Evolutionary conservation across 2,888 invertebrate species (phyloP).

Genomic region (Invenusta paracnida): DNA sequence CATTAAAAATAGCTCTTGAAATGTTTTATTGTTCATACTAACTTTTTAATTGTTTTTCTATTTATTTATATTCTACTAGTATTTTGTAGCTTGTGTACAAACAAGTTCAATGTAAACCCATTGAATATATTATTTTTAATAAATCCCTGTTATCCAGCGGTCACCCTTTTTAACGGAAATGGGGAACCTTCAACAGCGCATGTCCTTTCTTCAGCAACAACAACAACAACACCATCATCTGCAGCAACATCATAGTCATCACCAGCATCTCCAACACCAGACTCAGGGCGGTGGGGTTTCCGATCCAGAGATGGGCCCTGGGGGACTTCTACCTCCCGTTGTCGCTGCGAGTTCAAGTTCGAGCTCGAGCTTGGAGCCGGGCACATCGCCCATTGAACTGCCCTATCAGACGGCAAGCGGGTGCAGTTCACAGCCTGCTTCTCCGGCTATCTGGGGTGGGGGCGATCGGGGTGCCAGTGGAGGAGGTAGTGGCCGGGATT

Average conservation of each 20-base stretch:
- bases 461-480: not conserved
- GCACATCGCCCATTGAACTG: not conserved
- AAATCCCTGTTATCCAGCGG: no score
- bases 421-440: not conserved
- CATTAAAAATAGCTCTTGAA: no score
- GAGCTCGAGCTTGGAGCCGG: not conserved
- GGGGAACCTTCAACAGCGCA: not conserved
- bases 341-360: not conserved
- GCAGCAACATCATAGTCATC: not conserved
- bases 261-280: not conserved
- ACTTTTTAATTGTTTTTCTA: no score
- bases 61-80: no score
- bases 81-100: no score
- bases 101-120: no score
- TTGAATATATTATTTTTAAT: no score
- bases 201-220: not conserved
- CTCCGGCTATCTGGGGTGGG: not conserved
- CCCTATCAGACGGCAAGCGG: conserved; percentile 16
- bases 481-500: not conserved
- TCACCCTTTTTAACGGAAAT: not conserved
- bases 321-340: not conserved
- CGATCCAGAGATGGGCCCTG: not conserved
- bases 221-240: not conserved
- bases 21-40: no score
- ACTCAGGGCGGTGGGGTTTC: not conserved